Percentiles rank a stretch among this genome's conserved stretches.
Evolutionary conservation across 2,113 vertebrate genomes (phyloP).

Genomic region (Urocitellus parryii): DNA sequence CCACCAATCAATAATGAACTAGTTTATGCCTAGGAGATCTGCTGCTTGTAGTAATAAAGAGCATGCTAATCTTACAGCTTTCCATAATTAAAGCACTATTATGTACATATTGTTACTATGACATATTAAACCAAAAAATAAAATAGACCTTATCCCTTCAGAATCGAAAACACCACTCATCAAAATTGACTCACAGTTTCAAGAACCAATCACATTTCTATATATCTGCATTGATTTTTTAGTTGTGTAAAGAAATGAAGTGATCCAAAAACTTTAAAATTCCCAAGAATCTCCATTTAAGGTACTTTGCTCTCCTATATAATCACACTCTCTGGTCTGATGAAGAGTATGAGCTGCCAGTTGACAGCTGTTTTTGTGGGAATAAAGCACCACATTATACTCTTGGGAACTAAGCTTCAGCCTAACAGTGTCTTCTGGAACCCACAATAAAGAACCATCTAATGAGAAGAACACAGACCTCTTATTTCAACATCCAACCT

Average conservation of each 20-base stretch:
- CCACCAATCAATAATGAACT: neutral
- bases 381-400: neutral
- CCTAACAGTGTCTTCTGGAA: neutral
- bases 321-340: neutral
- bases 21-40: neutral
- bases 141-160: neutral
- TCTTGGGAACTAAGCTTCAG: neutral
- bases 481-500: neutral
- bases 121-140: neutral
- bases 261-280: neutral
- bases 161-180: neutral
- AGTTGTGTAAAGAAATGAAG: neutral
- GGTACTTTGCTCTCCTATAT: neutral
- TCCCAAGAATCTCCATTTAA: neutral
- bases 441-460: neutral
- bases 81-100: neutral
- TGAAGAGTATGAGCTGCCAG: no score
- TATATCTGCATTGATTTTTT: neutral
- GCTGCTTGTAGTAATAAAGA: neutral
- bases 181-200: conserved; percentile 4
- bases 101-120: neutral
- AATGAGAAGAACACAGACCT: neutral
- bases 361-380: neutral
- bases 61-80: neutral
- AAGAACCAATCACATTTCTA: conserved; percentile 31